Base-by-base conservation (phyloP, 2,888 invertebrate species). In the Microctonus brassicae region DNA sequence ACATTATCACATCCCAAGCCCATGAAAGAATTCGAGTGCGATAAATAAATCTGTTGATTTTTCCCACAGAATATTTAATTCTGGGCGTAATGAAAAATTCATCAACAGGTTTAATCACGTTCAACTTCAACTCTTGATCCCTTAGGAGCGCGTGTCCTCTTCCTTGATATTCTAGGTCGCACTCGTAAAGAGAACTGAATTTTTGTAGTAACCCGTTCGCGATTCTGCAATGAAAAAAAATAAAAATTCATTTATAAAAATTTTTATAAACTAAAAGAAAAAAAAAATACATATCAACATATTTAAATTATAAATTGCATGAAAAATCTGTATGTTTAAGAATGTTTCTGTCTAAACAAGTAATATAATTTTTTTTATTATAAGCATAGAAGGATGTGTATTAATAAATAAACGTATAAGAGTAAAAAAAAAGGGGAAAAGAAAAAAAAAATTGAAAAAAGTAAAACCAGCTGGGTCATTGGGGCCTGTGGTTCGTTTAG, bases 101-200 rank as follows among this genome's bases (percentile, higher is more conserved):
- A 57, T 11, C 57, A 11, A 57, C 2, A 57, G n/a, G 26, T 13
- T 57, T 26, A 11, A 57, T n/a, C 29, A 57, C 9, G 13, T 17
- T 58, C n/a, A n/a, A 5, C 29, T 26, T 11, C 26, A 39, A 13
- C 33, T 47, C 7, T 29, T 29, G 52, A 52, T 13, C 3, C 34
- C 17, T 71, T 70, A 74, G 70, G 65, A 69, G 61, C 71, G 72
- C 75, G 78, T 77, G 70, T 84, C 84, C 42, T 82, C 82, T 71
- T 76, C 10, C 11, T 42, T 78, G 77, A 76, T 82, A 78, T 83
- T 84, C 85, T 91, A 91, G 88, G 95, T 95, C 85, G 95, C 95
- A 87, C 95, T 95, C 82, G 95, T 95, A 88, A 95, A 96, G 77
- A 96, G 90, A 79, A 96, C 95, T 39, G 96, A 95, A 89, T 95